phyloP scores from a whole-genome alignment of 2,888 invertebrate species.

The Clivina fossor region DNA sequence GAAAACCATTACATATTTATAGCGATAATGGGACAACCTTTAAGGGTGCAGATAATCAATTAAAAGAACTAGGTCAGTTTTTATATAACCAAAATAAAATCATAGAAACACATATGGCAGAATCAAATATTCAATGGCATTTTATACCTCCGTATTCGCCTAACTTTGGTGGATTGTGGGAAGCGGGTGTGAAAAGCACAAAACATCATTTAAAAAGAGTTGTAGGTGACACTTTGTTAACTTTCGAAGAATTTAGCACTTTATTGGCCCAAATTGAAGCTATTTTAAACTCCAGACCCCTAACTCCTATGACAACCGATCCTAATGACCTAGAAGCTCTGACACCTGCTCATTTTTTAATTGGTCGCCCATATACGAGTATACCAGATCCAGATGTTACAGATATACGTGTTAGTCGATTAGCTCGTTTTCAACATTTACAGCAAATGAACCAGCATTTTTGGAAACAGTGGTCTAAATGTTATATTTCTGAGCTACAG shows the following conservation, averaged over 20 bases:
- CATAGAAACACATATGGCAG: not conserved
- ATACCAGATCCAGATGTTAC: constrained; percentile 33
- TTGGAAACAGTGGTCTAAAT: constrained; percentile 35
- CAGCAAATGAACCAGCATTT: constrained; percentile 34
- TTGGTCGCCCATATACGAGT: constrained; percentile 29
- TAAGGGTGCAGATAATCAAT: constrained; percentile 36
- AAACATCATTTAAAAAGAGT: constrained; percentile 33
- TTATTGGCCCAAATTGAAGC: no score
- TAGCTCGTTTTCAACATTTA: constrained; percentile 24
- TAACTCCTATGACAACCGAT: constrained; percentile 34
- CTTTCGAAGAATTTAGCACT: constrained; percentile 30
- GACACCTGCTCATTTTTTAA: no score
- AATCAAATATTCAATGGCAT: constrained; percentile 39
- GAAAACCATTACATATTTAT: constrained; percentile 35
- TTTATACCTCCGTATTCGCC: constrained; percentile 40
- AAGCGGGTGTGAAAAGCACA: constrained; percentile 25
- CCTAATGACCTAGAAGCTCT: constrained; percentile 29
- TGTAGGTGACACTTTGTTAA: constrained; percentile 27
- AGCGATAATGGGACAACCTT: constrained; percentile 41
- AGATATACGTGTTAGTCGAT: constrained; percentile 17
- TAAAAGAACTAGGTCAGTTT: constrained; percentile 33
- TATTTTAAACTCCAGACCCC: constrained; percentile 37
- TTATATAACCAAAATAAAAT: not conserved
- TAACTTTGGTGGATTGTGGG: constrained; percentile 40
- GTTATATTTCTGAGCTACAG: constrained; percentile 37